Percentiles rank a stretch among this genome's conserved stretches.
Evolutionary conservation across 2,113 vertebrate genomes (phyloP).

Genomic region (Psittacara wagleri): DNA sequence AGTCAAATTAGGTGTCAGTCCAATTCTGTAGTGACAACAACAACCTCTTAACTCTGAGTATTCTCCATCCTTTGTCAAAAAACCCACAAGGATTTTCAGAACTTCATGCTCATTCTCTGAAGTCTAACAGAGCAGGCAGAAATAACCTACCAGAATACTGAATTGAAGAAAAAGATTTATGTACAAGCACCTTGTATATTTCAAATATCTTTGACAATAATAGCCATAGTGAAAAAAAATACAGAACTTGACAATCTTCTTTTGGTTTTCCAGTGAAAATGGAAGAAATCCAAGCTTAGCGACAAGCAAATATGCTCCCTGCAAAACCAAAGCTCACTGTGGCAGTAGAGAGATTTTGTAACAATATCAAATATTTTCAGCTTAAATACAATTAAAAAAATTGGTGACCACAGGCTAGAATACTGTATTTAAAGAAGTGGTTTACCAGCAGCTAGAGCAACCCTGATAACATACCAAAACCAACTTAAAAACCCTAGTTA

Average conservation of each 20-base stretch:
- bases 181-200: background rate
- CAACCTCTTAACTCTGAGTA: background rate
- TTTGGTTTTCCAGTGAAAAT: background rate
- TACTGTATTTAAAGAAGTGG: background rate
- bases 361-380: background rate
- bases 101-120: background rate
- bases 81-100: background rate
- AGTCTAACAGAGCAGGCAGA: background rate
- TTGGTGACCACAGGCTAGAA: background rate
- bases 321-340: background rate
- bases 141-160: background rate
- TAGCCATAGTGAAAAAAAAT: background rate
- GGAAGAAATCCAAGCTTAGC: background rate
- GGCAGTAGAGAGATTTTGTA: background rate
- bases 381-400: background rate
- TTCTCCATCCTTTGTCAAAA: background rate
- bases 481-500: background rate
- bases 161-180: background rate
- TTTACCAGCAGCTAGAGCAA: background rate
- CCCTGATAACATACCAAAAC: background rate
- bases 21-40: conserved; percentile 8
- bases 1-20: conserved; percentile 27
- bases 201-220: background rate
- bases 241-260: background rate
- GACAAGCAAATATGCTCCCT: background rate